Conservation (phyloP, 1,140 invertebrate species). For the Ips nitidus region DNA sequence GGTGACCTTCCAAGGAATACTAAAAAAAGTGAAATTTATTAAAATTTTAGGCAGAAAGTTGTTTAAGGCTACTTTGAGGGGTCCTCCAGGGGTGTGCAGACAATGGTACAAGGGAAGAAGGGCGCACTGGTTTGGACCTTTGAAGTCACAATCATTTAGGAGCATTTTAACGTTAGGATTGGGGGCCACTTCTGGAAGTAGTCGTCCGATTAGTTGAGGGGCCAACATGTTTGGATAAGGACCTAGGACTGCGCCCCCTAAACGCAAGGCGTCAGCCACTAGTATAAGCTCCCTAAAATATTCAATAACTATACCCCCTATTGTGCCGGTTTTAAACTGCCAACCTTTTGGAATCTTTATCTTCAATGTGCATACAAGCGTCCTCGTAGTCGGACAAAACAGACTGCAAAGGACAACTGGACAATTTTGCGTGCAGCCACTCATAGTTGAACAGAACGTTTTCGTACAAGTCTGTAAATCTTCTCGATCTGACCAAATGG, state of each 20-base stretch:
- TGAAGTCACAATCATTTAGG: slow-evolving; percentile 84
- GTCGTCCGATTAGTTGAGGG: slow-evolving; percentile 88
- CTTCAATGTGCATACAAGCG: slow-evolving; percentile 79
- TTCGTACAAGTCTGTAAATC: slow-evolving; percentile 91
- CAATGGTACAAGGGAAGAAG: slow-evolving; percentile 93
- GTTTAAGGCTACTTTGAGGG: slow-evolving; percentile 72
- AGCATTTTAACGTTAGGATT: slow-evolving; percentile 85
- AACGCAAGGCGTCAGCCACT: slow-evolving; percentile 89
- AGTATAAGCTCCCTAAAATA: slow-evolving; percentile 80
- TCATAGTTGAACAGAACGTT: slow-evolving; percentile 97
- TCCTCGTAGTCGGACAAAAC: slow-evolving; percentile 96
- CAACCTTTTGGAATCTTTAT: slow-evolving; percentile 79
- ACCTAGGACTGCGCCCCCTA: slow-evolving; percentile 87
- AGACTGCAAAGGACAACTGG: slow-evolving; percentile 91
- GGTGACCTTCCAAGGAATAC: slow-evolving; percentile 96
- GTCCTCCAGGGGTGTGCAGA: slow-evolving; percentile 95
- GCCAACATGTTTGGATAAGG: slow-evolving; percentile 95
- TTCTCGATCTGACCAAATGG: slow-evolving; percentile 85
- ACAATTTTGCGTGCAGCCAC: slow-evolving; percentile 95
- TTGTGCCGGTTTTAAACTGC: not conserved
- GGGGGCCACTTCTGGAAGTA: slow-evolving; percentile 86
- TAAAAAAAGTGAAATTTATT: slow-evolving; percentile 51
- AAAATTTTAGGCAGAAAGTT: not conserved
- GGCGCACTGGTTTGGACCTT: slow-evolving; percentile 85
- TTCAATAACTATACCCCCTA: not conserved